phyloP scores from a whole-genome alignment of 2,113 vertebrate species.

The Nesogale talazaci region DNA sequence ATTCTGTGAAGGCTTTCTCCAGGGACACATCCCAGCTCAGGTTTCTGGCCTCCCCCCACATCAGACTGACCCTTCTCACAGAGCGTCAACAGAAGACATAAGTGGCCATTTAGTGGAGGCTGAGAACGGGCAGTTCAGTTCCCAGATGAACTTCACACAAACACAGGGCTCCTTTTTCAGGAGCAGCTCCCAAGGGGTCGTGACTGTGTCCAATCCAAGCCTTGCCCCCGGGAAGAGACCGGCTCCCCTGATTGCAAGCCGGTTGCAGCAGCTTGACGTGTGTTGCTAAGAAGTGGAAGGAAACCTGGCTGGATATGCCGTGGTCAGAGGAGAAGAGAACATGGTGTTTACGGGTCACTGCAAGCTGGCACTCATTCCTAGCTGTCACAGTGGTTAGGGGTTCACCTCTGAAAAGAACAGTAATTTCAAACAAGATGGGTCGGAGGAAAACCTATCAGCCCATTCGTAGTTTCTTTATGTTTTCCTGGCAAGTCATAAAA shows the following conservation, averaged over 20 bases:
- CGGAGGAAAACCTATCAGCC: background rate
- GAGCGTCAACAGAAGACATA: background rate
- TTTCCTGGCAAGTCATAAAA: conserved; percentile 5
- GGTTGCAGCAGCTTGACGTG: background rate
- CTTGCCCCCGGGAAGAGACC: background rate
- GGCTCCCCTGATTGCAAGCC: background rate
- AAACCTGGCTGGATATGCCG: background rate
- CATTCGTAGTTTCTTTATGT: background rate
- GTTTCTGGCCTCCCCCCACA: background rate
- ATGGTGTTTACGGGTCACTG: background rate
- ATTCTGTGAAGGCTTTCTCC: background rate
- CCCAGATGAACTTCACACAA: background rate
- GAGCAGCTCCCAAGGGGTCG: conserved; percentile 8
- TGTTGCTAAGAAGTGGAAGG: conserved; percentile 34
- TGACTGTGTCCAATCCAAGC: background rate
- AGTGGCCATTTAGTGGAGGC: background rate
- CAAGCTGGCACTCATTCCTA: background rate
- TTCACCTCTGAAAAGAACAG: background rate
- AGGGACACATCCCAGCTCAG: background rate
- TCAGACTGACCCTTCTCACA: background rate
- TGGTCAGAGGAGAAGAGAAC: background rate
- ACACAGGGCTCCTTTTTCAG: conserved; percentile 25
- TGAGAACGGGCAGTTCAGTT: background rate
- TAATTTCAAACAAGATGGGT: background rate
- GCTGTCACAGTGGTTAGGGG: background rate